Base-by-base conservation (phyloP, 2,888 invertebrate genomes). In the Pandemis corylana region DNA sequence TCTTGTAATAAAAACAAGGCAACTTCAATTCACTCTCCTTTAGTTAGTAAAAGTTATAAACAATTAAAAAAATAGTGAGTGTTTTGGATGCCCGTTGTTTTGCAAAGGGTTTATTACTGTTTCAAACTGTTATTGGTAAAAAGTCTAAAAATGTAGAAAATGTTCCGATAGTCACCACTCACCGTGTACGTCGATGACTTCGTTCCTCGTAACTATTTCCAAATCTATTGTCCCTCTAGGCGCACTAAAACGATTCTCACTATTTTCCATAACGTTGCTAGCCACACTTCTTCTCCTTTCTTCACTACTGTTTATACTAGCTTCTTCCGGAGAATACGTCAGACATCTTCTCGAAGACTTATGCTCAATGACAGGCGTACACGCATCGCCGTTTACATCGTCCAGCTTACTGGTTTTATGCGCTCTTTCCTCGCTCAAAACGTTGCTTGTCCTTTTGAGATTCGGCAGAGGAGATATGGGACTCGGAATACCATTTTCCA, bases 111-210 rank as follows among this genome's bases (percentile, higher is more conserved):
- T 20, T 20, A 20, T 20, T 36, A 36, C 28, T 36, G 28, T 36
- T 36, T 36, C 28, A 36, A 36, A 36, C 2, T 4, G 28, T 36
- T 4, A 28, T 28, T 28, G 28, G 28, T 36, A 1, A 36, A 36
- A 36, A 20, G 20, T 10, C 6, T 53, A 56, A 28, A 56, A 56
- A 53, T 0, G 13, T n/a, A 81, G 81, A 82, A 82, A 76, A 74
- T 78, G 77, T 76, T 81, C n/a, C 87, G 94, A 94, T 92, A 93
- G 91, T 94, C 92, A 93, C 91, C 89, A 95, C 96, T 96, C 93
- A 96, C 96, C 96, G 92, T 96, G 96, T 82, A 96, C 96, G 91
- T 96, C 96, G 84, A 96, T 95, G 75, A 95, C 91, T 77, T 95
- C 95, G 78, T 95, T 94, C 51, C 92, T 92, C n/a, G 93, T 92